A percentile compares a stretch with the other conserved stretches of the same genome.
phyloP scores from a whole-genome alignment of 2,888 invertebrate genomes.

The Exephanes ischioxanthus region DNA sequence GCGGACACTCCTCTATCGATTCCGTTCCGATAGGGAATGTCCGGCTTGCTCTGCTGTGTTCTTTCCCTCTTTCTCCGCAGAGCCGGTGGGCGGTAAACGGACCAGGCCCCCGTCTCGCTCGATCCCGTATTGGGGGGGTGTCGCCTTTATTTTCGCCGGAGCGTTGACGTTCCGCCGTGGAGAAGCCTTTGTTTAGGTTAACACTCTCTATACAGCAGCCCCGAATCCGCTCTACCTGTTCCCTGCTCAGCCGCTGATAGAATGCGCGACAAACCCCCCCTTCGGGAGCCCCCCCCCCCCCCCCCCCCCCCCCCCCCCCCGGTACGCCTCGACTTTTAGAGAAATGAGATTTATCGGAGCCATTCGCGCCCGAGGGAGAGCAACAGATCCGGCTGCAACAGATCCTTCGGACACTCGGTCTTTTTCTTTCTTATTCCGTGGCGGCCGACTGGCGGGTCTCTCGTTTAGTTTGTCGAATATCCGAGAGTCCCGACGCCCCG shows the following conservation, averaged over 20 bases:
- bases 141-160: conserved; percentile 47
- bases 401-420: conserved; percentile 58
- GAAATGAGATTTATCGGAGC: conserved; percentile 63
- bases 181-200: conserved; percentile 59
- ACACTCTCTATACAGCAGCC: conserved; percentile 40
- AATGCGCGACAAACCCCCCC: conserved; percentile 25
- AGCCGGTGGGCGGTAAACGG: conserved; percentile 4
- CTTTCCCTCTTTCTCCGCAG: conserved; percentile 48
- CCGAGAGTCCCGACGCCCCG: conserved; percentile 56
- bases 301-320: background rate
- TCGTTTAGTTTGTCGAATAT: conserved; percentile 63
- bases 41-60: conserved; percentile 52
- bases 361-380: conserved; percentile 38
- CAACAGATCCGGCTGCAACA: conserved; percentile 35
- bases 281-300: background rate
- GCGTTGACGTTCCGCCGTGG: conserved; percentile 21
- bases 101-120: conserved; percentile 7
- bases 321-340: conserved; percentile 54
- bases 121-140: conserved; percentile 36
- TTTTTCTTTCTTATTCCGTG: conserved; percentile 30
- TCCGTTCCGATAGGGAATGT: conserved; percentile 59
- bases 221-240: conserved; percentile 17
- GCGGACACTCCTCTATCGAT: conserved; percentile 64
- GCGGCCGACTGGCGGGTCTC: conserved; percentile 46
- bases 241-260: conserved; percentile 21